Evolutionary conservation across 30 jellyfish, hydroid and myxozoan species (phyloP).

Genomic region (Clytia hemisphaerica): DNA sequence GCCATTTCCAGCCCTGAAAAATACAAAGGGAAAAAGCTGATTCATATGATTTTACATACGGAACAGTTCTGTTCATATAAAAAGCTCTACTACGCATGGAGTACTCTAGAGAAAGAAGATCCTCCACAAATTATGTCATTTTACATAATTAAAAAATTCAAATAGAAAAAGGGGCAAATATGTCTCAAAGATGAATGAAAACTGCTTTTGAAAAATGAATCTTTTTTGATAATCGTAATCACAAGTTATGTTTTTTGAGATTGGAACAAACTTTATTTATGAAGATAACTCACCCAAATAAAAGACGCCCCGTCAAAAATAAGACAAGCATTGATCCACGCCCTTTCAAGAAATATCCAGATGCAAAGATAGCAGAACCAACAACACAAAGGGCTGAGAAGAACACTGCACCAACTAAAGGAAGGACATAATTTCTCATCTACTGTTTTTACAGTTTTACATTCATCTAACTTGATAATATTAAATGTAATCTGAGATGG

Average conservation of each 20-base stretch:
- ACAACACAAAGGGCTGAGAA: slow-evolving; percentile 74
- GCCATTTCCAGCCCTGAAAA: slow-evolving; percentile 82
- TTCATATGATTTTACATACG: too few relatives aligned
- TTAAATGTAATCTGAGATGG: background rate
- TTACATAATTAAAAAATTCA: background rate
- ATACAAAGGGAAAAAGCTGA: slow-evolving; percentile 18
- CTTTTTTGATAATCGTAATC: too few relatives aligned
- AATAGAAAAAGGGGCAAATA: background rate
- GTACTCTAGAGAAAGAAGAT: too few relatives aligned
- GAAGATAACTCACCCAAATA: slow-evolving; percentile 68
- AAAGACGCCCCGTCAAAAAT: slow-evolving; percentile 75
- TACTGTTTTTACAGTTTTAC: too few relatives aligned
- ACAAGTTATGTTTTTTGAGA: too few relatives aligned
- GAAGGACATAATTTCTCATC: too few relatives aligned
- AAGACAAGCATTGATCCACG: slow-evolving; percentile 52
- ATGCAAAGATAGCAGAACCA: slow-evolving; percentile 86
- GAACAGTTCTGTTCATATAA: too few relatives aligned
- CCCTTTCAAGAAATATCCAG: slow-evolving; percentile 60
- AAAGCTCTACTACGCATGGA: too few relatives aligned
- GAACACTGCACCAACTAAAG: slow-evolving; percentile 57
- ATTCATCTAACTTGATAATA: background rate
- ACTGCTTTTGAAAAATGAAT: background rate
- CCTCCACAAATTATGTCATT: too few relatives aligned
- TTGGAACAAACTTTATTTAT: too few relatives aligned
- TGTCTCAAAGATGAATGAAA: background rate